A percentile compares a stretch with the other conserved stretches of the same genome.
Conservation (phyloP, 2,888 invertebrate genomes). For the Tuta absoluta region DNA sequence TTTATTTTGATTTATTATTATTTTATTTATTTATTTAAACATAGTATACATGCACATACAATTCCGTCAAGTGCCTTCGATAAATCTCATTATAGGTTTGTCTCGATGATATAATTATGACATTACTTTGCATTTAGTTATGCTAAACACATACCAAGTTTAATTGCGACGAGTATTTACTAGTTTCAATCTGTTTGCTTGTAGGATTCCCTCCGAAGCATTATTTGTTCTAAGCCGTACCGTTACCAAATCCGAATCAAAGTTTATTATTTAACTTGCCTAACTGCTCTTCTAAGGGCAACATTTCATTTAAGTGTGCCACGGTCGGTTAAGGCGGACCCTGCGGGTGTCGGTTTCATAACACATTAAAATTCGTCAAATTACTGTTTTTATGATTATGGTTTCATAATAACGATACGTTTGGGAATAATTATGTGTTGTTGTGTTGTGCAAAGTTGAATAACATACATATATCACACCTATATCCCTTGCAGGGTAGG, state of each 20-base stretch:
- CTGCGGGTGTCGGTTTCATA: background rate
- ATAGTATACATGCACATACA: no score
- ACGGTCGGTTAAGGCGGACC: background rate
- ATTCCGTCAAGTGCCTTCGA: no score
- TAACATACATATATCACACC: background rate
- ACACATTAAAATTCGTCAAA: conserved; percentile 5
- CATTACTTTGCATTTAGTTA: no score
- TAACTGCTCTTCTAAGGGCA: background rate
- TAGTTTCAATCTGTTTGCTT: no score
- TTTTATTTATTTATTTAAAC: no score
- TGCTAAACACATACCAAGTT: no score
- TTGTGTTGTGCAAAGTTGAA: background rate
- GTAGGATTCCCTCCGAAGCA: no score
- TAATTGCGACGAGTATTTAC: no score
- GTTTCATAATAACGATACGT: background rate
- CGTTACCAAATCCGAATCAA: conserved; percentile 10
- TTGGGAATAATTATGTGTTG: background rate
- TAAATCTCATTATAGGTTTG: no score
- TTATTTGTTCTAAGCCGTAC: background rate
- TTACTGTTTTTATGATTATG: background rate
- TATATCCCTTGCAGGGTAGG: no score
- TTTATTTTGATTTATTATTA: no score
- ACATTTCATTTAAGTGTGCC: background rate
- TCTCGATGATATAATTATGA: no score
- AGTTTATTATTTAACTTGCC: conserved; percentile 5